Evolutionary conservation across 2,113 vertebrate species (phyloP).

Genomic region (Oncorhynchus gorbuscha): DNA sequence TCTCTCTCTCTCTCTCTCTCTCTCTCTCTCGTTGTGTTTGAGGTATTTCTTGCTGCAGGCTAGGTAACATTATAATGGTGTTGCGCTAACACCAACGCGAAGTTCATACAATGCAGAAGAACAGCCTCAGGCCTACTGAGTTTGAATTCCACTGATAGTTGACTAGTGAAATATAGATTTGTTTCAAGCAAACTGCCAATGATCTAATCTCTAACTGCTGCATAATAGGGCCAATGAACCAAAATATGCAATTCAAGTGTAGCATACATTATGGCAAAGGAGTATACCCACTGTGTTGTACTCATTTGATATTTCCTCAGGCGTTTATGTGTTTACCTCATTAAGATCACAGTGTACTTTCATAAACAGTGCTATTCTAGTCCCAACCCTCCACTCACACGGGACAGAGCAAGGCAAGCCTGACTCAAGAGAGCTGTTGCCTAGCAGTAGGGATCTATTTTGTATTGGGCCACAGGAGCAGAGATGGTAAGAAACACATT

Average conservation of each 20-base stretch:
- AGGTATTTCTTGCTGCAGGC: neutral
- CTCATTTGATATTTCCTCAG: neutral
- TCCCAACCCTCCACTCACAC: constrained; percentile 33
- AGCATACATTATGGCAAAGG: neutral
- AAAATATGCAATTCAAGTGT: too few relatives aligned
- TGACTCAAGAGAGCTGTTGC: constrained; percentile 41
- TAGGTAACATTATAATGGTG: constrained; percentile 5
- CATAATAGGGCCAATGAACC: neutral
- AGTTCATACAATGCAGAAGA: neutral
- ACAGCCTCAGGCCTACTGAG: neutral
- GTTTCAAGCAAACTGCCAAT: neutral
- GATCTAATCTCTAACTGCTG: neutral
- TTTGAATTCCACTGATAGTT: constrained; percentile 1
- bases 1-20: too few relatives aligned
- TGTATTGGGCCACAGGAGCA: neutral
- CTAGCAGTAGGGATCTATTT: constrained; percentile 36
- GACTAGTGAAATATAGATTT: neutral
- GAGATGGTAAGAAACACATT: neutral
- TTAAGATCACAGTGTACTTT: neutral
- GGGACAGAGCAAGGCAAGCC: constrained; percentile 30
- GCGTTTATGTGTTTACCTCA: neutral
- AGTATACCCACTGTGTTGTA: too few relatives aligned
- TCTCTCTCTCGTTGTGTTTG: neutral
- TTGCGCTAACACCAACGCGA: neutral
- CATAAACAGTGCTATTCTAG: neutral